Base-by-base conservation (phyloP, 2,797 vertebrate genomes). In the Chromis chromis region DNA sequence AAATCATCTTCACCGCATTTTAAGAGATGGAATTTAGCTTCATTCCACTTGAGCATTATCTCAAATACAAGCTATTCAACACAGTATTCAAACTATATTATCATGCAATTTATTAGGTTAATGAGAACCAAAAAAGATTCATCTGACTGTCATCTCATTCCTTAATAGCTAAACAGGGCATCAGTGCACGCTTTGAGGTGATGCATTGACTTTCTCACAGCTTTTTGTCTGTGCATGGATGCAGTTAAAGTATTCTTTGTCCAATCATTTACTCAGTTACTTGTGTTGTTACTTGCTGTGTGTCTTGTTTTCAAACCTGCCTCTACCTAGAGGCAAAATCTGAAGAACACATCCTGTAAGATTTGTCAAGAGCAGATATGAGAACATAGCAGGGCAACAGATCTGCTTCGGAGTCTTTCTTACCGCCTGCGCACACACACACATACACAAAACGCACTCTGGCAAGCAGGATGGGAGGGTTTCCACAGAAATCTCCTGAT, bases 401-500 rank as follows among this genome's bases (percentile, higher is more conserved):
- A 88, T 82, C 78, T 80, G 69, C 75, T 83, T 84, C 77, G 72
- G 58, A 86, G 67, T 78, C 28, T 76, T 73, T 52, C 6, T 78
- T 42, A n/a, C 61, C 13, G 57, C 77, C 50, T 58, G 59, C 63
- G 33, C 70, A 70, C 58, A 50, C 39, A 69, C 55, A 58, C 70
- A 59, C 46, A 54, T n/a, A n/a, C 36, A 33, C 31, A 57, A 46
- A 24, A 36, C 50, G 24, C 48, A 48, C 54, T 59, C 33, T n/a
- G 48, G 31, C 52, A 78, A 44, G 70, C 74, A 78, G 79, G 84
- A 84, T 83, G 66, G 85, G 64, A 86, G 85, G 70, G 76, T 83
- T 89, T 91, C 79, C 88, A 89, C 81, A 74, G 74, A 91, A 79
- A 84, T 86, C 86, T 88, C 85, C 79, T 72, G 65, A 86, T 84